Conservation (phyloP, 2,113 vertebrate genomes). For the cattle (Bos taurus) region ARS-UCD2.0 NC_037331.1:66186501-66187000, state of each 20-base stretch:
- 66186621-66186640: not conserved
- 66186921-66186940: not conserved
- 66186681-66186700: not conserved
- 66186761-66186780: not conserved
- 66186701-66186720: not conserved
- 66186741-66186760: not conserved
- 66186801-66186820: not conserved
- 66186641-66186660: not conserved
- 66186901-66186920: not conserved
- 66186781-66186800: not conserved
- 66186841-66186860: not conserved
- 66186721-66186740: not conserved
- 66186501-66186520: not conserved
- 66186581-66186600: not conserved
- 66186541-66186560: not conserved
- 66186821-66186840: not conserved
- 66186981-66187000: not conserved
- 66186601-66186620: not conserved
- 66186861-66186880: not conserved
- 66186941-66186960: not conserved
- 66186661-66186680: not conserved
- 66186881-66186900: not conserved
- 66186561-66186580: not conserved
- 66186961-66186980: not conserved
- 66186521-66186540: not conserved